Base-by-base conservation (phyloP, 2,113 vertebrate genomes). In the Chionodraco myersi region DNA sequence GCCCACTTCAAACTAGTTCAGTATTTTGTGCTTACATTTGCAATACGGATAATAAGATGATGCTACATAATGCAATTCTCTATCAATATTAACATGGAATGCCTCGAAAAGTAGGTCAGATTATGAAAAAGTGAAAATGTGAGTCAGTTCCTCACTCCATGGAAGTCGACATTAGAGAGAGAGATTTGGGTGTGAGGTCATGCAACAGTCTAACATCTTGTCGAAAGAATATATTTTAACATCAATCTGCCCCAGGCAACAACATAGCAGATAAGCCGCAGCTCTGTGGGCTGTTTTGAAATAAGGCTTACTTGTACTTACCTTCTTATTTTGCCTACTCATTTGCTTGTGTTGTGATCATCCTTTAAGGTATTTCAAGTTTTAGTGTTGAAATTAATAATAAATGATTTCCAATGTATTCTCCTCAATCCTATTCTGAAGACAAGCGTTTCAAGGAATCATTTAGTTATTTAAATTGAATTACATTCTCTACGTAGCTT, bases 261-360 rank as follows among this genome's bases (percentile, higher is more conserved):
- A 74, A 79, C 77, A 79, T 16, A 73, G 36, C 54, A 60, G 82
- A 83, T 89, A 79, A 88, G 58, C 73, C 76, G 44, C 36, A 72
- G 74, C 61, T 87, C 72, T 73, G 84, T 67, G 51, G 79, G 53
- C 51, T 75, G 64, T 72, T 85, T 76, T 62, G 6, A 77, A 83
- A 74, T 76, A 2, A 73, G 30, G 49, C 16, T 70, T 48, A 23
- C 45, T 71, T 59, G 4, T 26, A 47, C 41, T 70, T 63, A 14
- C 30, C 30, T 30, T 30, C 30, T 30, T 30, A 44, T 51, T 58
- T 15, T 44, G 41, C 10, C 14, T 65, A 53, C 52, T 52, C 70
- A 41, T 52, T 34, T 12, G 57, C 45, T 74, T 71, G 44, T 72
- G 61, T 60, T 63, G 36, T 41, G 16, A 45, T 70, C 14, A 2